Conservation (phyloP, 2,797 vertebrate species). For the Amblyraja radiata region DNA sequence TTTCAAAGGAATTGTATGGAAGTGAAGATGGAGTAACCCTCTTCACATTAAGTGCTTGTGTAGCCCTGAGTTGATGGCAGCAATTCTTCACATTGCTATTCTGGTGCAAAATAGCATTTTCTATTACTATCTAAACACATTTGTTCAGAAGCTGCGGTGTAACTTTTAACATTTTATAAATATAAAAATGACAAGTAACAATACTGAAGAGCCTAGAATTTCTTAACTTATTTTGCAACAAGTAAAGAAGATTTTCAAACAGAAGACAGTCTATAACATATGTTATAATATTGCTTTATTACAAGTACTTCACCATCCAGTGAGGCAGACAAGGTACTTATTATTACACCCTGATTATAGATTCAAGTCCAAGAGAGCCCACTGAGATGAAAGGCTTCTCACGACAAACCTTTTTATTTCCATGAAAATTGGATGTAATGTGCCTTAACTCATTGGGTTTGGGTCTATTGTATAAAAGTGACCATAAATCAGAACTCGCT, state of each 20-base stretch:
- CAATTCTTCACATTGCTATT: conserved; percentile 62
- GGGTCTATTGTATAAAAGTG: background rate
- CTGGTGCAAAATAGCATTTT: conserved; percentile 60
- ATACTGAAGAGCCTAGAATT: background rate
- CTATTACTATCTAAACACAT: conserved; percentile 59
- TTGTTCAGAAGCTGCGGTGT: conserved; percentile 53
- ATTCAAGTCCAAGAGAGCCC: background rate
- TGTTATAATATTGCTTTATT: background rate
- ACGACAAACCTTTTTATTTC: background rate
- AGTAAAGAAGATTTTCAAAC: background rate
- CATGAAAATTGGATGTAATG: background rate
- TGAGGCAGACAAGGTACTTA: background rate
- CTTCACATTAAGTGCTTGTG: conserved; percentile 61
- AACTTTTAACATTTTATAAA: conserved; percentile 42
- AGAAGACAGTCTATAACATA: background rate
- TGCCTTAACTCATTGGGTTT: background rate
- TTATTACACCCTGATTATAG: background rate
- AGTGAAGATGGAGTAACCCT: conserved; percentile 59
- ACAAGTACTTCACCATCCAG: background rate
- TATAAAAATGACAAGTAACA: background rate
- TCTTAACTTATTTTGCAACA: background rate
- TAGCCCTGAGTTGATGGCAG: conserved; percentile 58
- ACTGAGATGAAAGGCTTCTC: background rate
- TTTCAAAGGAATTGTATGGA: conserved; percentile 50
- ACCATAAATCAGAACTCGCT: background rate